Evolutionary conservation across 2,888 invertebrate genomes (phyloP), one percentile per base, ranked within the genome.

Genomic region (Uropetala carovei): DNA sequence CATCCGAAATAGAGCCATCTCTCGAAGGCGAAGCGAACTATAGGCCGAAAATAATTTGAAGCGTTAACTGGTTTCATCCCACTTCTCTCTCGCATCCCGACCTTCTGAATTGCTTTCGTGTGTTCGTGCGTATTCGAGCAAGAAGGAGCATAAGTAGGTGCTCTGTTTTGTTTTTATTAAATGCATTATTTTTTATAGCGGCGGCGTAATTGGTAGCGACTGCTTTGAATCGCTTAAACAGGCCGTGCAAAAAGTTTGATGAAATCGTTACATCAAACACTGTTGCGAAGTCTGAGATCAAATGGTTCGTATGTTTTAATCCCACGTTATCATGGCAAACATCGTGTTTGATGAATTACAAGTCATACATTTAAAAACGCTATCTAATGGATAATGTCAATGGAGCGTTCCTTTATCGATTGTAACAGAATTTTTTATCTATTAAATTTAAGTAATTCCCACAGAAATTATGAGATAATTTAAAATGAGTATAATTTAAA

Each of bases 1-100:
- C 75, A 75, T 75, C 16, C 22, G 27, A 27, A 75, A 75, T 75
- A 75, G 75, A 75, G 75, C 14, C 75, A 27, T 75, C 75, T 75
- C 75, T 75, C 11, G 75, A 18, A 22, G 22, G 22, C 16, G 75
- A 22, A 22, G 75, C 75, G 22, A 27, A 75, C 75, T 75, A 75
- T 75, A 27, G 22, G 27, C 75, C 75, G 75, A 75, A 75, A 75
- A 75, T 75, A 75, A 75, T 75, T 75, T 75, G 75, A 10, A 27
- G 75, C 75, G 75, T 75, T 75, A 75, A 75, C 75, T 75, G 75
- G 75, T 14, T 14, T 27, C n/a, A 22, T 75, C 75, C 22, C 75
- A 75, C 75, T 75, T 75, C 75, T 22, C 75, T 22, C 75, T 9
- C 43, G 43, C 43, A 5, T 43, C 43, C 43, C 1, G 43, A 43